Percentiles rank a stretch among this genome's conserved stretches.
Evolutionary conservation across 2,888 invertebrate genomes (phyloP).

Genomic region (Seira musarum): DNA sequence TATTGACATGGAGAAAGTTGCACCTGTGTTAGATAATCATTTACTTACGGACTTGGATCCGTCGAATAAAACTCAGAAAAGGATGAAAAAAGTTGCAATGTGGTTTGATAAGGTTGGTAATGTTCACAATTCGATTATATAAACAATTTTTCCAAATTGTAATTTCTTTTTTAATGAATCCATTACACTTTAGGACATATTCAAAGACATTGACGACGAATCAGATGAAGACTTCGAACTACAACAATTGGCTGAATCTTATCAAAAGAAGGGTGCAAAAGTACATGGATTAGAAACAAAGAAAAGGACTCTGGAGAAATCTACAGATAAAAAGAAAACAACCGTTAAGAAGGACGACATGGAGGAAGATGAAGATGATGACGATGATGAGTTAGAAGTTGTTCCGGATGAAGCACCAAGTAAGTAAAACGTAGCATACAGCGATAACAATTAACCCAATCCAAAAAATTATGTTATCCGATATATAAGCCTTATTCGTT

Average conservation of each 20-base stretch:
- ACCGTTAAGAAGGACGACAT: constrained; percentile 26
- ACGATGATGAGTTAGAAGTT: constrained; percentile 78
- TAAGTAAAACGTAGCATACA: constrained; percentile 10
- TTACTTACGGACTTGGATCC: constrained; percentile 86
- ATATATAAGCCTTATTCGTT: constrained; percentile 16
- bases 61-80: constrained; percentile 81
- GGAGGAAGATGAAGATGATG: constrained; percentile 72
- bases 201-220: constrained; percentile 85
- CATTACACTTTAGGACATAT: constrained; percentile 76
- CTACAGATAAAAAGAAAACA: constrained; percentile 71
- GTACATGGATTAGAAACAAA: constrained; percentile 71
- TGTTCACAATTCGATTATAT: constrained; percentile 12
- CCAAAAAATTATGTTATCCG: too few relatives aligned
- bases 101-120: constrained; percentile 84
- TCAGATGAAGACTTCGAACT: constrained; percentile 91
- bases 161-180: background rate
- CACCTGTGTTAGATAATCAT: constrained; percentile 74
- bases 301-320: constrained; percentile 70
- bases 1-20: constrained; percentile 57
- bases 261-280: constrained; percentile 80
- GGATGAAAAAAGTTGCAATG: constrained; percentile 84
- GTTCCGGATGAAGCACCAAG: constrained; percentile 75
- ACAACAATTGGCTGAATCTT: constrained; percentile 82
- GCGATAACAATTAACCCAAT: too few relatives aligned
- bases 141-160: constrained; percentile 8